Percentiles rank a stretch among this genome's conserved stretches.
Conservation (phyloP, 1,140 invertebrate species). For the Neuroterus valhalla region DNA sequence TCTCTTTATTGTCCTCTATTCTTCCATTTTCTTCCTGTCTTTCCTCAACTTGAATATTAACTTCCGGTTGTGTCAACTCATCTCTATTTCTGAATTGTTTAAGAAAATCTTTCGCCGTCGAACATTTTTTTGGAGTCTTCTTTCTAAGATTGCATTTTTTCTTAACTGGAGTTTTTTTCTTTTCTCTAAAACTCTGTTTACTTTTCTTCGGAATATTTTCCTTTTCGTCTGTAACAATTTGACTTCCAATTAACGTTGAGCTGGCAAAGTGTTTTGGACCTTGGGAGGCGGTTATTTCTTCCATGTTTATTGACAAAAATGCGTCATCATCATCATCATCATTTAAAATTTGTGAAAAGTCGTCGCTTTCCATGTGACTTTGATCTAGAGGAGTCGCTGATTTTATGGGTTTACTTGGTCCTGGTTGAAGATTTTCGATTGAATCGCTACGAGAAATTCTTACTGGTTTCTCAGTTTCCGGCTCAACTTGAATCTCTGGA, state of each 20-base stretch:
- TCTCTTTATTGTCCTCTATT: not conserved
- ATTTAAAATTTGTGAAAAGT: conserved; percentile 1
- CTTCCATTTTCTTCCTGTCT: too few relatives aligned
- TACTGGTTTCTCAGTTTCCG: too few relatives aligned
- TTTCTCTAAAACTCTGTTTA: too few relatives aligned
- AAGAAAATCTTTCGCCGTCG: not conserved
- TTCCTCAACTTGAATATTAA: not conserved
- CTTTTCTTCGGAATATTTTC: too few relatives aligned
- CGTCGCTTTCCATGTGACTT: too few relatives aligned
- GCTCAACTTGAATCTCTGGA: too few relatives aligned
- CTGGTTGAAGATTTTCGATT: too few relatives aligned
- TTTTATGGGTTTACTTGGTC: too few relatives aligned
- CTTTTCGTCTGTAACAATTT: conserved; percentile 3
- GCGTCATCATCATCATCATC: conserved; percentile 56
- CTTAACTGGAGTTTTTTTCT: too few relatives aligned
- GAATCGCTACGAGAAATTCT: too few relatives aligned
- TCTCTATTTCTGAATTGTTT: conserved; percentile 25
- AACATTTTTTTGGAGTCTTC: conserved; percentile 2
- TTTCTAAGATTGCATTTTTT: not conserved
- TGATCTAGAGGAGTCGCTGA: too few relatives aligned
- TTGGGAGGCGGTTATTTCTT: conserved; percentile 45
- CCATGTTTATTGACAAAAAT: conserved; percentile 62
- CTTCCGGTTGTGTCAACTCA: conserved; percentile 33
- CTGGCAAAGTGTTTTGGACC: conserved; percentile 24
- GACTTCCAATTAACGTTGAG: conserved; percentile 32